A percentile compares a stretch with the other conserved stretches of the same genome.
Conservation (phyloP, 2,113 vertebrate genomes). For the Meleagris gallopavo region DNA sequence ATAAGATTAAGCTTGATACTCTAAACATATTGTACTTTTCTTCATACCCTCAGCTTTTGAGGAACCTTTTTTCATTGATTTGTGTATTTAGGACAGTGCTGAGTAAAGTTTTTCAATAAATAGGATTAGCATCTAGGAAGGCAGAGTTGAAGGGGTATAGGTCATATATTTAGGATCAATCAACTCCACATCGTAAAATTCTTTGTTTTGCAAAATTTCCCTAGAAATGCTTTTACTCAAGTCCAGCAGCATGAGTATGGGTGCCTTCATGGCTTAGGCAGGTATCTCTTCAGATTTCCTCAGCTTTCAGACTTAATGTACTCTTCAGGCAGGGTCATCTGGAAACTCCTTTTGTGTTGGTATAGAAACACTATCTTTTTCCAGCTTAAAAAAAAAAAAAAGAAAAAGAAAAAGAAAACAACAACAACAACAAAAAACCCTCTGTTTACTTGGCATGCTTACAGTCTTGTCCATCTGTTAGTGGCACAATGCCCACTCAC, state of each 20-base stretch:
- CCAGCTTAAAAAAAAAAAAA: conserved; percentile 5
- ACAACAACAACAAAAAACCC: too few relatives aligned
- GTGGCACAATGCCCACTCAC: conserved; percentile 74
- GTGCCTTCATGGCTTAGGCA: neutral
- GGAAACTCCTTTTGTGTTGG: neutral
- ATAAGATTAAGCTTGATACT: neutral
- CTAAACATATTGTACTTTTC: neutral
- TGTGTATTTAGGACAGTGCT: neutral
- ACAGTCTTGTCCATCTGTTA: conserved; percentile 70
- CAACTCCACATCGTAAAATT: neutral
- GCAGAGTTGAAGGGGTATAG: neutral
- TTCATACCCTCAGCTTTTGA: neutral
- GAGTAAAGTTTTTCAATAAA: neutral
- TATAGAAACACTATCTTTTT: conserved; percentile 1
- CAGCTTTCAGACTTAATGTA: neutral
- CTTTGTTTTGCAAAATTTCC: neutral
- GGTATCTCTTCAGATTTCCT: neutral
- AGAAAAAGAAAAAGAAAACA: too few relatives aligned
- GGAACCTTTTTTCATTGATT: neutral
- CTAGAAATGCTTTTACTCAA: neutral
- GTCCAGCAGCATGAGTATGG: neutral
- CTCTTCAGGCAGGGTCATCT: neutral
- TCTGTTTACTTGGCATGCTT: conserved; percentile 60
- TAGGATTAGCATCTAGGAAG: neutral
- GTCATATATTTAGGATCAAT: neutral